Percentiles rank a stretch among this genome's conserved stretches.
phyloP scores from a whole-genome alignment of 2,797 vertebrate species.

The Amblyraja radiata region DNA sequence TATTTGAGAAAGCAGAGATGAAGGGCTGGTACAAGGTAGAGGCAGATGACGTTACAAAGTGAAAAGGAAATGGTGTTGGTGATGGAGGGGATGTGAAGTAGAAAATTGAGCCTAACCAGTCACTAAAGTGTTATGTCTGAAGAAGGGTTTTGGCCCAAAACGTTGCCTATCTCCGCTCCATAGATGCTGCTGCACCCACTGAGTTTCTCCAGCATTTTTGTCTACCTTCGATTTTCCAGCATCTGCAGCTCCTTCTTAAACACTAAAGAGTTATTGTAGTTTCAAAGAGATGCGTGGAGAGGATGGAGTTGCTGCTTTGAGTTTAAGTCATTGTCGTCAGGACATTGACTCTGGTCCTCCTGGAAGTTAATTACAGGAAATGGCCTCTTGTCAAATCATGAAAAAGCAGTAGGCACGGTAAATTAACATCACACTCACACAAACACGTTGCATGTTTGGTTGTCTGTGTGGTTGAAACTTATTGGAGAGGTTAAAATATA shows the following conservation, averaged over 20 bases:
- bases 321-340: no score
- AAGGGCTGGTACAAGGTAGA: not conserved
- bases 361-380: not conserved
- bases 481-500: no score
- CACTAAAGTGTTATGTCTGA: no score
- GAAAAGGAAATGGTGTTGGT: not conserved
- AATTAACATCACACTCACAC: not conserved
- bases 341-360: not conserved
- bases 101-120: not conserved
- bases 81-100: not conserved
- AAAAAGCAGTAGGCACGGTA: not conserved
- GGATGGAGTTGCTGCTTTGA: no score
- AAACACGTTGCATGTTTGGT: not conserved
- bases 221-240: no score
- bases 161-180: no score
- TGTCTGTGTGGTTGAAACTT: no score
- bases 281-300: not conserved
- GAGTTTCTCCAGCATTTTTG: no score
- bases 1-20: not conserved
- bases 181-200: no score
- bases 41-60: not conserved
- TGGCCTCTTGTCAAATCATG: not conserved
- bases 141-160: no score
- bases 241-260: no score
- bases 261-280: not conserved